Evolutionary conservation across 2,113 vertebrate genomes (phyloP).

Genomic region (Loxodonta africana): DNA sequence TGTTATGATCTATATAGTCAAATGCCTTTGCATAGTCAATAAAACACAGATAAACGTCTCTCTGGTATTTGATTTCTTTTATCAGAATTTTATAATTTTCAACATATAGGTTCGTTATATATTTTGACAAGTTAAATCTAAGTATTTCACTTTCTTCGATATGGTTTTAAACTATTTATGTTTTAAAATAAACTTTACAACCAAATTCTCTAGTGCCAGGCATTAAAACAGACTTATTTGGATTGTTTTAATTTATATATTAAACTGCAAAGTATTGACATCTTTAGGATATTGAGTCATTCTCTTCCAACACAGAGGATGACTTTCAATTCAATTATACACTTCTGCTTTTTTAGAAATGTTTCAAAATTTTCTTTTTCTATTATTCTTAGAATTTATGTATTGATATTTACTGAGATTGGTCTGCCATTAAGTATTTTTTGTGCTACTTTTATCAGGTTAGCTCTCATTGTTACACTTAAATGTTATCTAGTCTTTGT

Average conservation of each 20-base stretch:
- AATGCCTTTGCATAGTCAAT: no score
- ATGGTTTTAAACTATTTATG: not conserved
- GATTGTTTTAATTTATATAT: not conserved
- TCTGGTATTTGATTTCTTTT: not conserved
- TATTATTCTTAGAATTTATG: not conserved
- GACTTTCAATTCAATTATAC: not conserved
- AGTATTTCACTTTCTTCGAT: not conserved
- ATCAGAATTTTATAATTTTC: not conserved
- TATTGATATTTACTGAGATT: not conserved
- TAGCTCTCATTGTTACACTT: not conserved
- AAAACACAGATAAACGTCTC: no score
- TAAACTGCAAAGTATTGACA: not conserved
- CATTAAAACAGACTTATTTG: not conserved
- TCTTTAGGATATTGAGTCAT: not conserved
- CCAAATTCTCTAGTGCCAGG: not conserved
- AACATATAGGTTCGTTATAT: not conserved
- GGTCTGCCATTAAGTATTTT: not conserved
- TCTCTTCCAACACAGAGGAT: not conserved
- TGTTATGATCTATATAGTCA: no score
- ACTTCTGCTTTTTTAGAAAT: not conserved
- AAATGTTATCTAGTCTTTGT: not conserved
- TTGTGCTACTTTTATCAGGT: not conserved
- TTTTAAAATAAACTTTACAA: not conserved
- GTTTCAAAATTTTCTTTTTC: not conserved
- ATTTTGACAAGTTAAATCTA: not conserved